phyloP scores from a whole-genome alignment of 2,797 vertebrate genomes.

The Artibeus lituratus region DNA sequence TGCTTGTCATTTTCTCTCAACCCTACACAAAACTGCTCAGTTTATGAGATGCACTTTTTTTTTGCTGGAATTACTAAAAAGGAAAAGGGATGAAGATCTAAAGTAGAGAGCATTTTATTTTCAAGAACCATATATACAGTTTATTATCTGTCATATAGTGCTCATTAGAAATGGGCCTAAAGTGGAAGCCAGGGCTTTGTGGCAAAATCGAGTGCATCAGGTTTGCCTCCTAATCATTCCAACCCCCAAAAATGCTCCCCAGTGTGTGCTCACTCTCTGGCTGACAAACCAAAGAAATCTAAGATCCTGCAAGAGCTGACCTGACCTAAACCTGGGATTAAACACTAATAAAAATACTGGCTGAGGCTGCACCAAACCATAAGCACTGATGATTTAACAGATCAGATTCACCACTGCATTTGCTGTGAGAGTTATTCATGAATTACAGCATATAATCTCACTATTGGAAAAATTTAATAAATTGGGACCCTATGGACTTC shows the following conservation, averaged over 20 bases:
- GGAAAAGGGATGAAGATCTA: not conserved
- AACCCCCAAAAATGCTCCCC: not conserved
- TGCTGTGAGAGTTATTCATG: not conserved
- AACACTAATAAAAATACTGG: slow-evolving; percentile 31
- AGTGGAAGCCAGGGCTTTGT: not conserved
- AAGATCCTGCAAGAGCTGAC: not conserved
- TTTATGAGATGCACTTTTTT: slow-evolving; percentile 46
- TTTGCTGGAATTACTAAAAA: slow-evolving; percentile 46
- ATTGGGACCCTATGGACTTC: slow-evolving; percentile 14
- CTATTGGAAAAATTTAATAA: slow-evolving; percentile 40
- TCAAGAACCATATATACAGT: not conserved
- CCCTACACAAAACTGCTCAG: slow-evolving; percentile 8
- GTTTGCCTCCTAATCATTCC: not conserved
- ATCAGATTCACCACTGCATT: not conserved
- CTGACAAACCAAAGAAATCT: slow-evolving; percentile 29
- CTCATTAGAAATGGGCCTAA: not conserved
- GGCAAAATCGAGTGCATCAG: not conserved
- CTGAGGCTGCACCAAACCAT: not conserved
- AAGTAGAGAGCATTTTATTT: not conserved
- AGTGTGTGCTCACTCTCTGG: not conserved
- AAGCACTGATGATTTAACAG: not conserved
- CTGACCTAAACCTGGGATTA: slow-evolving; percentile 14
- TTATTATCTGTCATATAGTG: not conserved
- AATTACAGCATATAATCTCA: slow-evolving; percentile 24
- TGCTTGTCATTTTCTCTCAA: slow-evolving; percentile 48